Conservation (phyloP, 2,113 vertebrate genomes). For the Lepus timidus region DNA sequence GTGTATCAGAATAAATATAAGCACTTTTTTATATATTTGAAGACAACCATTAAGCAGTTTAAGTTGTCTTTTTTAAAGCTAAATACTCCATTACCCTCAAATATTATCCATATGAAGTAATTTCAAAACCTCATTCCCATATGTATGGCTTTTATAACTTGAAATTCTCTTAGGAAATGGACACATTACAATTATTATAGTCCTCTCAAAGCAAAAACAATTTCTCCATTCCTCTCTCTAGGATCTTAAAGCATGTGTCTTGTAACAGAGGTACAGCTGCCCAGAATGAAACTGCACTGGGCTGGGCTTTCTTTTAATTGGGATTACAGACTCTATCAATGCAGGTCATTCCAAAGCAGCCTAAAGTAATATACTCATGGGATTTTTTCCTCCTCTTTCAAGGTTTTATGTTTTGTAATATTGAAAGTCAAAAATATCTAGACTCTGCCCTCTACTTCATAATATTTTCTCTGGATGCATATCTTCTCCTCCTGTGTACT, state of each 20-base stretch:
- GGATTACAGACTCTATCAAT: neutral
- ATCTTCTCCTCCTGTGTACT: neutral
- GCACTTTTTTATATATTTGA: neutral
- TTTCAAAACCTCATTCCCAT: constrained; percentile 24
- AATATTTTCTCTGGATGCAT: neutral
- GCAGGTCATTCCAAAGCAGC: neutral
- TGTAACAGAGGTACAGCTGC: neutral
- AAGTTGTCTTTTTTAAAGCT: constrained; percentile 1
- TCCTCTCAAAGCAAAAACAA: neutral
- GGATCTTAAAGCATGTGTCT: neutral
- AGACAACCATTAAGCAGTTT: neutral
- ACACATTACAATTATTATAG: neutral
- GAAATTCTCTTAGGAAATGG: constrained; percentile 19
- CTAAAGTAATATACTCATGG: neutral
- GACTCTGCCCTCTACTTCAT: neutral
- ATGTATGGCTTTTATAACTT: neutral
- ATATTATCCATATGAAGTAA: neutral
- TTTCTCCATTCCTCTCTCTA: constrained; percentile 12
- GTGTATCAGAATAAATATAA: constrained; percentile 15
- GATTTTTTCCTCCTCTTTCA: neutral
- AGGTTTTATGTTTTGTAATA: neutral
- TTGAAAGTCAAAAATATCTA: neutral
- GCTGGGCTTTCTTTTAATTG: neutral
- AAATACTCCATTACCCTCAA: constrained; percentile 5
- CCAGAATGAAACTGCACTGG: neutral